These are phyloP conservation scores for Phrynocephalus vlangalii DNA, from an alignment of 2,797 vertebrate genomes.

Conservation along the genomic window DNA sequence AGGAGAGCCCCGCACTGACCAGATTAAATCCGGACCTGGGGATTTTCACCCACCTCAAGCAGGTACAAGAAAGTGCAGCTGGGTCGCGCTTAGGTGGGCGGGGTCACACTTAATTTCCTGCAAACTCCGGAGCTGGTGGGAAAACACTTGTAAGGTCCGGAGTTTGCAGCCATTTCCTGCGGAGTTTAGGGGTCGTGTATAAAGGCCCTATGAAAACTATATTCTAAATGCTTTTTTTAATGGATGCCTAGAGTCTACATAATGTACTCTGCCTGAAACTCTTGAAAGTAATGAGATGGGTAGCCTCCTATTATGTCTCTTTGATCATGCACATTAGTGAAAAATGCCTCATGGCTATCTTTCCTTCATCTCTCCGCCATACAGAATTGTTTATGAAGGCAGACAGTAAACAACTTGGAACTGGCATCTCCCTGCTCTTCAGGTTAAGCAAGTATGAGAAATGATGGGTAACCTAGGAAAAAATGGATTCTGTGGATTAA, in stretches of 20 bases:
- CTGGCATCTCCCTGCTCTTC: not conserved
- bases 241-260: constrained; percentile 36
- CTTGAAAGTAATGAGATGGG: constrained; percentile 46
- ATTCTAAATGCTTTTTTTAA: not conserved
- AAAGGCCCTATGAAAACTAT: constrained; percentile 40
- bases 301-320: constrained; percentile 37
- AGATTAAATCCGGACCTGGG: no score
- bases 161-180: no score
- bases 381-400: constrained; percentile 10
- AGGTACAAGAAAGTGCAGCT: no score
- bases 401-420: not conserved
- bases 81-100: no score
- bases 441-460: not conserved
- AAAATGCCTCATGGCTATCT: constrained; percentile 35
- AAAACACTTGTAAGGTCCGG: no score
- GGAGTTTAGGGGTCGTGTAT: no score
- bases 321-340: constrained; percentile 46
- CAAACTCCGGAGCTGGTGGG: no score
- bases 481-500: not conserved
- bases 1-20: no score
- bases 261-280: constrained; percentile 31
- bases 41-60: no score
- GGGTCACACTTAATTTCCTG: no score
- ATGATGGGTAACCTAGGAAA: no score
- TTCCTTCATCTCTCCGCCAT: constrained; percentile 42